phyloP scores from a whole-genome alignment of 2,113 vertebrate species.

The Spermophilus dauricus region DNA sequence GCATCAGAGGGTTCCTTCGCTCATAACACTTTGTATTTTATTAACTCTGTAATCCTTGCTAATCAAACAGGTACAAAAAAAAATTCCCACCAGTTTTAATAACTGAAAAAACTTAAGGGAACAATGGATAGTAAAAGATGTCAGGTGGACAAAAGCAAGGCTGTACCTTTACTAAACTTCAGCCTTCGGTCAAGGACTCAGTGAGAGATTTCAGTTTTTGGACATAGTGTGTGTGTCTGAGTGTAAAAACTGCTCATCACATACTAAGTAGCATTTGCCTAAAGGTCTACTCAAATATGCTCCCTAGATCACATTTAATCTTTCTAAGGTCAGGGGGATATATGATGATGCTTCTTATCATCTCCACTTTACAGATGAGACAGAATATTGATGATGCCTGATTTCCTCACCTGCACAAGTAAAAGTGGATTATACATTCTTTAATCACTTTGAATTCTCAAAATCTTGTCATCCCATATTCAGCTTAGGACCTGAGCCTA shows the following conservation, averaged over 20 bases:
- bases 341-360: not conserved
- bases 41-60: slow-evolving; percentile 1
- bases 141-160: slow-evolving; percentile 24
- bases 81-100: not conserved
- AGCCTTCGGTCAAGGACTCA: not conserved
- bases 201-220: slow-evolving; percentile 2
- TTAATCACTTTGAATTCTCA: slow-evolving; percentile 4
- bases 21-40: not conserved
- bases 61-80: slow-evolving; percentile 32
- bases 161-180: not conserved
- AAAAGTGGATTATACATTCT: not conserved
- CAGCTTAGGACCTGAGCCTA: not conserved
- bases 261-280: not conserved
- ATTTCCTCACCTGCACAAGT: not conserved
- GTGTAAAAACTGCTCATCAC: not conserved
- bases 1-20: not conserved
- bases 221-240: not conserved
- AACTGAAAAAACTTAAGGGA: not conserved
- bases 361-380: not conserved
- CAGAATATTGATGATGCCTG: not conserved
- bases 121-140: not conserved
- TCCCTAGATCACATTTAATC: not conserved
- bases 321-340: not conserved
- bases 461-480: not conserved
- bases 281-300: not conserved